Percentiles rank a stretch among this genome's conserved stretches.
phyloP scores from a whole-genome alignment of 1,140 invertebrate species.

The Drosophila melanogaster region DNA sequence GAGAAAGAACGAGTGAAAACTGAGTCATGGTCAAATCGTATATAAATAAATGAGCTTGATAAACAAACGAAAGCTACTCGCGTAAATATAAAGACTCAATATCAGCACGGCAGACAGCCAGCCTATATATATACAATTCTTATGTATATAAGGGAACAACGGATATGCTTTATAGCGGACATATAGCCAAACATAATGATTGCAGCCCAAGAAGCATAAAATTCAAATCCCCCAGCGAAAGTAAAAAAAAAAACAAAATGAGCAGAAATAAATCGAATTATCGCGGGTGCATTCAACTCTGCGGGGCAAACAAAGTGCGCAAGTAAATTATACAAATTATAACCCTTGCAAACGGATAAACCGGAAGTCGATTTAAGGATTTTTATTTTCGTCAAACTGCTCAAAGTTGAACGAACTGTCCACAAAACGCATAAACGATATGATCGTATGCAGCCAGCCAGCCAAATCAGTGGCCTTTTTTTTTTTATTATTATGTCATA shows the following conservation, averaged over 20 bases:
- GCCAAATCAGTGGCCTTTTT: constrained; percentile 36
- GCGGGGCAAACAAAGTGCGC: constrained; percentile 23
- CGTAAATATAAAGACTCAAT: constrained; percentile 26
- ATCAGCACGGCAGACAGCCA: constrained; percentile 11
- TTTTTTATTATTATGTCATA: constrained; percentile 70
- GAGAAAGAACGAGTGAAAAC: constrained; percentile 28
- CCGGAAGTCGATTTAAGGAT: constrained; percentile 44
- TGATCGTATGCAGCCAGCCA: constrained; percentile 13
- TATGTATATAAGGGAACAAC: not conserved
- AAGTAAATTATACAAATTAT: constrained; percentile 39
- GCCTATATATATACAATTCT: constrained; percentile 2
- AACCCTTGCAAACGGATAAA: constrained; percentile 18
- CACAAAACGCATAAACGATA: constrained; percentile 21
- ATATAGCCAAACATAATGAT: not conserved
- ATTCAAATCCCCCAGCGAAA: constrained; percentile 7
- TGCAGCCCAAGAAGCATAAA: constrained; percentile 3
- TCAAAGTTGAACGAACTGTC: constrained; percentile 18
- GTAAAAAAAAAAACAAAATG: constrained; percentile 6
- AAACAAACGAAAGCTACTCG: constrained; percentile 31
- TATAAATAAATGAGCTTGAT: constrained; percentile 44
- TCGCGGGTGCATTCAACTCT: constrained; percentile 57
- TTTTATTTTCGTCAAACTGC: constrained; percentile 6
- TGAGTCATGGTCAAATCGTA: constrained; percentile 70
- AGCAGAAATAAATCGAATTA: constrained; percentile 7
- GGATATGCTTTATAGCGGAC: constrained; percentile 7